A percentile compares a stretch with the other conserved stretches of the same genome.
Conservation (phyloP, 2,113 vertebrate species). For the Dicaeum eximium region DNA sequence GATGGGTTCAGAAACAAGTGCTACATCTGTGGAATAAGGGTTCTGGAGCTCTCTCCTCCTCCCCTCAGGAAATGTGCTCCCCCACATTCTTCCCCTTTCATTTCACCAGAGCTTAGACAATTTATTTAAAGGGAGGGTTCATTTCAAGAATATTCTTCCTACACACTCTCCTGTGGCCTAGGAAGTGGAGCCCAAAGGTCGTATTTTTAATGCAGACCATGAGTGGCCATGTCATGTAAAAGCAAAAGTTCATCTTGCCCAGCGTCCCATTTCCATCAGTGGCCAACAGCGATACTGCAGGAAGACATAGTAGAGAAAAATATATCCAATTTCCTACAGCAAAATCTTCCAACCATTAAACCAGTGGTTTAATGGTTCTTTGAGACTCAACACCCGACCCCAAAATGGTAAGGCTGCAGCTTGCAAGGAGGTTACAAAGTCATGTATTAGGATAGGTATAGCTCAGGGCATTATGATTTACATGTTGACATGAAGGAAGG, state of each 20-base stretch:
- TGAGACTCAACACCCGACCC: accelerated
- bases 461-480: background rate
- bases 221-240: background rate
- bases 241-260: background rate
- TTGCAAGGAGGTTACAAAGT: background rate
- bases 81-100: background rate
- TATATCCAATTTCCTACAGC: background rate
- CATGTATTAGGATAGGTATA: background rate
- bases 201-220: background rate
- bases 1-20: background rate
- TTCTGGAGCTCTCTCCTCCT: background rate
- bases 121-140: background rate
- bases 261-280: background rate
- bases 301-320: background rate
- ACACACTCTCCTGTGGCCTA: accelerated
- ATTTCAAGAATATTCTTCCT: background rate
- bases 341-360: background rate
- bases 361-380: background rate
- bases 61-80: background rate
- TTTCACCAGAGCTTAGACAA: background rate
- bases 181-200: background rate
- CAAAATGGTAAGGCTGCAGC: background rate
- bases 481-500: background rate
- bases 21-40: too few relatives aligned
- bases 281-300: accelerated